phyloP scores from a whole-genome alignment of 2,797 vertebrate genomes.

The Rhodeus uyekii region DNA sequence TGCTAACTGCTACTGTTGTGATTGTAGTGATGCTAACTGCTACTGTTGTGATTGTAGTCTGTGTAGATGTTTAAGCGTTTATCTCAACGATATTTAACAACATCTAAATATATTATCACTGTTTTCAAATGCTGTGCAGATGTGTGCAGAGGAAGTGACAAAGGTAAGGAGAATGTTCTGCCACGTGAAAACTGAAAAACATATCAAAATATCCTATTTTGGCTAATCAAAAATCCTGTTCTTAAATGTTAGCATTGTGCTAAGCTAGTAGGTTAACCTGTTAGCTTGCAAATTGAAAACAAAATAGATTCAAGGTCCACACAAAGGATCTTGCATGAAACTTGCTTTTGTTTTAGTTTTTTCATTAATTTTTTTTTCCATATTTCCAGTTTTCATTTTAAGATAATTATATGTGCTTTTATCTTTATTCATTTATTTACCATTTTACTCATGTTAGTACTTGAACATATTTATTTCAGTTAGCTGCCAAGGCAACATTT shows the following conservation, averaged over 20 bases:
- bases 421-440: no score
- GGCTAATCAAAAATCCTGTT: background rate
- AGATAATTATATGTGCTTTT: background rate
- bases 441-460: background rate
- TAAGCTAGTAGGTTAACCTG: background rate
- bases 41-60: background rate
- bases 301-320: background rate
- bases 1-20: background rate
- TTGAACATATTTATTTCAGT: background rate
- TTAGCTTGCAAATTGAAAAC: background rate
- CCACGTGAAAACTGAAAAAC: background rate
- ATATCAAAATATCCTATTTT: background rate
- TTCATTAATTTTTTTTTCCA: background rate
- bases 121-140: conserved; percentile 80
- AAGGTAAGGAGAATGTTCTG: conserved; percentile 90
- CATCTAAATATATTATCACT: conserved; percentile 72
- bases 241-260: background rate
- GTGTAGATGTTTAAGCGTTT: conserved; percentile 1
- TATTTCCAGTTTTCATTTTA: background rate
- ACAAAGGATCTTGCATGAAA: background rate
- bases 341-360: background rate
- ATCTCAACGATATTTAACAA: no score
- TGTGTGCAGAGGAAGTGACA: conserved; percentile 93
- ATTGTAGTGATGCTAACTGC: background rate
- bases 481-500: background rate